phyloP scores from a whole-genome alignment of 2,797 vertebrate species.

The Cossypha dichroa region DNA sequence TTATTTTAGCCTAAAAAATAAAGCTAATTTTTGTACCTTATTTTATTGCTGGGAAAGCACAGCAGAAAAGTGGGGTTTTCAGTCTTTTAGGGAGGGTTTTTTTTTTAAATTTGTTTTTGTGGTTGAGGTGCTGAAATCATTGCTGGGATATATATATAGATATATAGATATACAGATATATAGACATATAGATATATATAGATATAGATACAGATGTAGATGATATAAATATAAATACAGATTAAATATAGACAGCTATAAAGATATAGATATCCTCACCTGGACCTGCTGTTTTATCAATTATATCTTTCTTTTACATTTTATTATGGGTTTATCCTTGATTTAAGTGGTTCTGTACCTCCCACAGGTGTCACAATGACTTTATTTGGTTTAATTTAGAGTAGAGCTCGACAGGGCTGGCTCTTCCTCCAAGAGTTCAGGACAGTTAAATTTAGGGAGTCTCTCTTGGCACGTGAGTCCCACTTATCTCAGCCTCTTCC shows the following conservation, averaged over 20 bases:
- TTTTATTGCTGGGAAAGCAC: background rate
- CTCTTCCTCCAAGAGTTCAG: background rate
- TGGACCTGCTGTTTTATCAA: rapidly evolving
- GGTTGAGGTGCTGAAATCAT: background rate
- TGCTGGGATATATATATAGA: background rate
- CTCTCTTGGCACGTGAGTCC: background rate
- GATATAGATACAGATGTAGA: background rate
- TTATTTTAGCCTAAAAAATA: too few species aligned
- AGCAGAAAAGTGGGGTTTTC: rapidly evolving
- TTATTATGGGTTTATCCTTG: background rate
- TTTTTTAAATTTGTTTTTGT: background rate
- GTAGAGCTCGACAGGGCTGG: background rate
- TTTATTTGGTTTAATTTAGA: background rate
- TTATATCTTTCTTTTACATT: rapidly evolving
- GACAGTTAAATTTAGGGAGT: slow-evolving; percentile 37
- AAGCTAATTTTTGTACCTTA: background rate
- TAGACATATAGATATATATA: background rate
- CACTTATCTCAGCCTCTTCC: slow-evolving; percentile 53
- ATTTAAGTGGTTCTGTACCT: background rate
- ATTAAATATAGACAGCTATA: background rate
- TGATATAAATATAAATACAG: background rate
- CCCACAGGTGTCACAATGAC: background rate
- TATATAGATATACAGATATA: background rate
- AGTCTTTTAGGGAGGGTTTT: rapidly evolving
- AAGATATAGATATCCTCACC: background rate